Base-by-base conservation (phyloP, 2,113 vertebrate species). In the Hyla sarda region DNA sequence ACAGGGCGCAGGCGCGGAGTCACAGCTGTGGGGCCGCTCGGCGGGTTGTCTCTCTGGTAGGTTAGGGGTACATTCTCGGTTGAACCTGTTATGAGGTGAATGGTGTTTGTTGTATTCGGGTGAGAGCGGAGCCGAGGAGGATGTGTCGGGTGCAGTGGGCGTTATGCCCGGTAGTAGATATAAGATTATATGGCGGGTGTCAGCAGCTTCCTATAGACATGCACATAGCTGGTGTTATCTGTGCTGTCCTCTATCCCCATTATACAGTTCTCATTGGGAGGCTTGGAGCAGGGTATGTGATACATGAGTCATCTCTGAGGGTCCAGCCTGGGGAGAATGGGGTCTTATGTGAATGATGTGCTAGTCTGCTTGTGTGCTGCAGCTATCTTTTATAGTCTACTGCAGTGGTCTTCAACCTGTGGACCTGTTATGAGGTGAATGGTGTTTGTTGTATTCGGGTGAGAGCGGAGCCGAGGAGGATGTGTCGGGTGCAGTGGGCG, bases 21-120 rank as follows among this genome's bases (percentile, higher is more conserved):
- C 6, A 11, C 56, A 48, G 56, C 60, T 85, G 83, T 28, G 62
- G 37, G 41, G 28, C 25, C 1, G 72, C 34, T 78, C 74, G 56
- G 60, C 73, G 83, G 83, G 41, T 58, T 67, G 56, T 85, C 4
- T 77, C 1, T 37, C 37, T 23, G 69, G 83, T 76, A 47, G 23
- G 83, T 77, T 37, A 50, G 25, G 52, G 62, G 0, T 25, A 23
- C 23, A 1, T 12, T 73, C 3, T 52, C 14, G 72, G 4, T 45
- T 28, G 13, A n/a, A 17, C 11, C 1, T 34, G 48, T 52, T 8
- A 10, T 52, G 19, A 1, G 32, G 23, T 3, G 9, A 23, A 1
- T 13, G 32, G 62, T 5, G 60, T 4, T 60, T 60, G 23, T 65
- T 13, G 60, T 28, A 16, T 30, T 30, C 60, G 25, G 13, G 12